A percentile compares a stretch with the other conserved stretches of the same genome.
Conservation (phyloP, 1,140 invertebrate species). For the Drosophila orena region DNA sequence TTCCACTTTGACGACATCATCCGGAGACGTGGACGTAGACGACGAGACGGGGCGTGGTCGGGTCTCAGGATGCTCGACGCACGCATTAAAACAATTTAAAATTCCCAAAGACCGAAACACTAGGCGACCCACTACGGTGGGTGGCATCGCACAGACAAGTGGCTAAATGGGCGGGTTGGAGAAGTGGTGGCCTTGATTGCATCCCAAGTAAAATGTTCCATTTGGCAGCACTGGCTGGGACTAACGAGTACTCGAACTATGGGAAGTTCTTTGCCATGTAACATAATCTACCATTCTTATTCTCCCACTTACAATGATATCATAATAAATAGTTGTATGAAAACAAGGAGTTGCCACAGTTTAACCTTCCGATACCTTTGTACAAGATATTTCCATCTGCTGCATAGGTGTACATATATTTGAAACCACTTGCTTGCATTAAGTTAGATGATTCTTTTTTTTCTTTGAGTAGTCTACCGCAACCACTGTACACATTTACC, state of each 20-base stretch:
- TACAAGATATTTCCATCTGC: no score
- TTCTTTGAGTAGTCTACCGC: background rate
- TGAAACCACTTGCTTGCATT: no score
- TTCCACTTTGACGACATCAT: constrained; percentile 71
- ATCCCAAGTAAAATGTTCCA: constrained; percentile 2
- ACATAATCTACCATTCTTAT: background rate
- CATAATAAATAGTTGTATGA: no score
- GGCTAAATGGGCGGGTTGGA: background rate
- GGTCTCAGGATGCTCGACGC: constrained; percentile 53
- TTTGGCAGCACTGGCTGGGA: background rate
- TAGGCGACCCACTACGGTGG: constrained; percentile 31
- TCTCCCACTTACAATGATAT: no score
- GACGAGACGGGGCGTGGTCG: constrained; percentile 58
- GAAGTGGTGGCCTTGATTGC: background rate
- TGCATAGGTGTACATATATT: no score
- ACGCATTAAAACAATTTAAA: constrained; percentile 80
- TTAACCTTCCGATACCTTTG: no score
- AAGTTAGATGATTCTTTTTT: no score
- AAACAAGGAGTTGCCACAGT: no score
- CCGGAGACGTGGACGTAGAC: constrained; percentile 26
- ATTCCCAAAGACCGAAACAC: constrained; percentile 67
- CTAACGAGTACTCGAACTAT: background rate
- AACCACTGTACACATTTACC: constrained; percentile 46
- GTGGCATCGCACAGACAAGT: constrained; percentile 7
- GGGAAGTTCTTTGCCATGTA: background rate